Base-by-base conservation (phyloP, 2,888 invertebrate genomes). In the Drosophila paranaensis region DNA sequence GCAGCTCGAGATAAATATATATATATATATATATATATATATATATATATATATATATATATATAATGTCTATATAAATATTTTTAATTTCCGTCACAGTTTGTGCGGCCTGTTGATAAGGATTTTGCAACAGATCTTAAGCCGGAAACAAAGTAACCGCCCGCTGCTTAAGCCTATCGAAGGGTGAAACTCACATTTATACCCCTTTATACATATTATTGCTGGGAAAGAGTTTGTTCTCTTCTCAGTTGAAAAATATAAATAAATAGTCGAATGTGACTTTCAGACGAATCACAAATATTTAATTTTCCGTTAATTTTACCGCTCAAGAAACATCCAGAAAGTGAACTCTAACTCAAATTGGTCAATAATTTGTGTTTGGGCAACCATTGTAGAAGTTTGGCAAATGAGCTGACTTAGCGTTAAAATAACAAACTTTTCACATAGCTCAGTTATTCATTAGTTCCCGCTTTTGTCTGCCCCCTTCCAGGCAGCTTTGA, bases 71-170 rank as follows among this genome's bases (percentile, higher is more conserved):
- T 30, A 30, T 30, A 30, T 6, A 30, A 0, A 30, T 30, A 30
- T 68, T 76, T 76, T 69, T 60, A 81, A 84, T 82, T 86, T 86
- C 77, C 84, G 58, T 82, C 54, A 61, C 82, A 74, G 71, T 69
- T 71, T 57, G 35, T 35, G 57, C 35, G 33, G 51, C 45, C 25
- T n/a, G 25, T 35, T 43, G 60, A 57, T 68, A 63, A 45, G 68
- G 45, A 25, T n/a, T 46, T 57, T 30, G 35, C 42, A 20, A 60
- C 2, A 51, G 57, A 56, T 77, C 46, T 56, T 54, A 54, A 37
- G 35, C 27, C 56, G 67, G 65, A 54, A 43, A 69, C 25, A 27
- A 51, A 51, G 42, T 60, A 66, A 61, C 39, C 66, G 56, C 40
- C 58, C 46, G 65, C 50, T 66, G 62, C 27, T 43, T 58, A 62